Conservation (phyloP, 2,113 vertebrate species). For the Mesitornis unicolor region DNA sequence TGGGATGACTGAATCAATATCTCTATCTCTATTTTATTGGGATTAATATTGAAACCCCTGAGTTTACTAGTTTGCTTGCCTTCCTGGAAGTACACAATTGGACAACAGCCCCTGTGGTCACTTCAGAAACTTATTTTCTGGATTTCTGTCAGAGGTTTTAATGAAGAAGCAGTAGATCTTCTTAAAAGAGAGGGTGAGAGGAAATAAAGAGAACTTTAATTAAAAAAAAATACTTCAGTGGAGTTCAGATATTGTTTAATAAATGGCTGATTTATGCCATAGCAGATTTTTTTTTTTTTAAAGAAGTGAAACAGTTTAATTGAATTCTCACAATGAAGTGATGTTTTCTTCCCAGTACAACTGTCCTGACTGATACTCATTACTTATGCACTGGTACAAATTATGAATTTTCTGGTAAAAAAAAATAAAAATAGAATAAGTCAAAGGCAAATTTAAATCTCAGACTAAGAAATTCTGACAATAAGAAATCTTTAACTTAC, state of each 20-base stretch:
- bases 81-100: not conserved
- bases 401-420: not conserved
- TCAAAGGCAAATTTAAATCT: not conserved
- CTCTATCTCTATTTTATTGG: not conserved
- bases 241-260: not conserved
- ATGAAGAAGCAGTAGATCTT: not conserved
- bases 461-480: not conserved
- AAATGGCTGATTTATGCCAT: not conserved
- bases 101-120: not conserved
- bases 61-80: not conserved
- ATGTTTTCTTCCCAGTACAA: not conserved
- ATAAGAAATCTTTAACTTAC: not conserved
- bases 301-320: not conserved
- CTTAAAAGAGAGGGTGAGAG: not conserved
- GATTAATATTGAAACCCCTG: not conserved
- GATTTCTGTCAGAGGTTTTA: not conserved
- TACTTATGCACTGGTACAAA: not conserved
- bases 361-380: not conserved
- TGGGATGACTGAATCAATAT: not conserved
- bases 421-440: not conserved
- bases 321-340: not conserved
- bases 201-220: not conserved
- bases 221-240: not conserved
- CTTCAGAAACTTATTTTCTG: not conserved
- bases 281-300: not conserved